phyloP scores from a whole-genome alignment of 2,113 vertebrate species.

The Alouatta palliata region DNA sequence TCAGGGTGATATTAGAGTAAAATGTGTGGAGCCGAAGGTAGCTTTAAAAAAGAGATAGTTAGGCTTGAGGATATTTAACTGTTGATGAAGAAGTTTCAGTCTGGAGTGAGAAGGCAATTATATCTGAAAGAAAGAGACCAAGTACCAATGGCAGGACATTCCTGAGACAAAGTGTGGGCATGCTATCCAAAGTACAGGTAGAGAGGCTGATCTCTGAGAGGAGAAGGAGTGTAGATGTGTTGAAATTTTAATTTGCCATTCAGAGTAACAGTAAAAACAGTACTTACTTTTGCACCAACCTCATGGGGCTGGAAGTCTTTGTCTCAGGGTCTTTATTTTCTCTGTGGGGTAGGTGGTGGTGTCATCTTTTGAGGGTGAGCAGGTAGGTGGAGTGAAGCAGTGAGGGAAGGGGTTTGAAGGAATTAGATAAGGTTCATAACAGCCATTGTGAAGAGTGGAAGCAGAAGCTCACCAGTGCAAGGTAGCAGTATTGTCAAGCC shows the following conservation, averaged over 20 bases:
- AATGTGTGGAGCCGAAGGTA: background rate
- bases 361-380: background rate
- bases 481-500: background rate
- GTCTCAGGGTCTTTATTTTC: background rate
- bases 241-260: no score
- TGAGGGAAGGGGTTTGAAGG: background rate
- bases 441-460: background rate
- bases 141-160: background rate
- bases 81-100: background rate
- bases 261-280: no score
- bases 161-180: background rate
- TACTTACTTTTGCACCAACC: no score
- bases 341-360: background rate
- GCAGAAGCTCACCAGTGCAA: background rate
- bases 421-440: background rate
- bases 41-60: background rate
- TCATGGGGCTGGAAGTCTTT: background rate
- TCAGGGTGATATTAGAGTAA: background rate
- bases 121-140: background rate
- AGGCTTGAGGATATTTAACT: background rate
- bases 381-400: background rate
- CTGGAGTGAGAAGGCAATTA: background rate
- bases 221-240: background rate
- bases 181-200: background rate
- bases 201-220: background rate